Evolutionary conservation across 2,797 vertebrate genomes (phyloP).

Genomic region (Sparus aurata): DNA sequence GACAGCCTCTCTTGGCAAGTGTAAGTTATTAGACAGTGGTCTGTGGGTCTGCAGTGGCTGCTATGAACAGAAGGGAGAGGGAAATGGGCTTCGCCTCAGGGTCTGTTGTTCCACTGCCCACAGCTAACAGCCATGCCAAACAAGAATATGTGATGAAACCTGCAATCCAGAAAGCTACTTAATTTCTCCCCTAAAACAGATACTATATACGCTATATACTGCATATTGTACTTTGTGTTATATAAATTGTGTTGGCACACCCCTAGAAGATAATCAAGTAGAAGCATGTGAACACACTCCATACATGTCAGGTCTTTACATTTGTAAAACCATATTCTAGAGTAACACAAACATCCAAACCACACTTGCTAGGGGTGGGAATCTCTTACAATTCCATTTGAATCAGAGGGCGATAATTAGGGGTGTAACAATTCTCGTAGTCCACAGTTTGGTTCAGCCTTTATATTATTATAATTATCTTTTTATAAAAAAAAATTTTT

Average conservation of each 20-base stretch:
- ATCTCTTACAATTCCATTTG: too few relatives aligned
- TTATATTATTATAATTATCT: too few relatives aligned
- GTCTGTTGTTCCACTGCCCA: slow-evolving; percentile 74
- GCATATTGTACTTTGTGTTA: slow-evolving; percentile 25
- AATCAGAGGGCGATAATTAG: too few relatives aligned
- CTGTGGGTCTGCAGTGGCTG: slow-evolving; percentile 68
- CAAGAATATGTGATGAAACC: slow-evolving; percentile 62
- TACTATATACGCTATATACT: background rate
- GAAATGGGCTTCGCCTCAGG: slow-evolving; percentile 72
- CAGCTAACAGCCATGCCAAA: slow-evolving; percentile 64
- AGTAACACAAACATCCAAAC: background rate
- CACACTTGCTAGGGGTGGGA: too few relatives aligned
- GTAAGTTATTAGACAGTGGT: slow-evolving; percentile 66
- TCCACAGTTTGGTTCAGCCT: too few relatives aligned
- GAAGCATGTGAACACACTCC: slow-evolving; percentile 16
- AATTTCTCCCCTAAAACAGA: slow-evolving; percentile 1
- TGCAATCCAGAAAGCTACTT: slow-evolving; percentile 47
- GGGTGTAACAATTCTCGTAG: too few relatives aligned
- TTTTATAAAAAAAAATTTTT: too few relatives aligned
- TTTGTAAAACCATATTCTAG: slow-evolving; percentile 4
- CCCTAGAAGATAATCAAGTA: slow-evolving; percentile 38
- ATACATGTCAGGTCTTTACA: slow-evolving; percentile 34
- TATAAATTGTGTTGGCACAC: slow-evolving; percentile 58
- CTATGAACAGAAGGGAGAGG: slow-evolving; percentile 74
- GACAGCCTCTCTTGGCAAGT: slow-evolving; percentile 69